These are phyloP conservation scores for Dryococelus australis DNA, from an alignment of 2,888 invertebrate genomes.

Conservation along the genomic window DNA sequence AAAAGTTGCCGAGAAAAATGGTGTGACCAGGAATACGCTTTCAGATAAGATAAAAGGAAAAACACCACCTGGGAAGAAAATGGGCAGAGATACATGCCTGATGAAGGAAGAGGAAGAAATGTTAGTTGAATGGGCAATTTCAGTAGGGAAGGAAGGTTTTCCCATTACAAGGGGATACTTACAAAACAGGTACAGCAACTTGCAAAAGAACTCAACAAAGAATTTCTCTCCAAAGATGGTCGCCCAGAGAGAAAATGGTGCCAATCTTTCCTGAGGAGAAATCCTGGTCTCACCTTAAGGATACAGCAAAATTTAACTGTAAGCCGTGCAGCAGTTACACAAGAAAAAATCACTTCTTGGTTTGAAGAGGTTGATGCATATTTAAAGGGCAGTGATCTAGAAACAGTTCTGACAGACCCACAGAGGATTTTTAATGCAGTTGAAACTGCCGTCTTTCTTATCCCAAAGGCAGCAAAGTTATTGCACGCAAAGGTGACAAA, in stretches of 20 bases:
- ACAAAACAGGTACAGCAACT: conserved; percentile 13
- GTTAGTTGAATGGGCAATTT: conserved; percentile 6
- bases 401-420: conserved; percentile 50
- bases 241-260: conserved; percentile 53
- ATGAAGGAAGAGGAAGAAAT: conserved; percentile 1
- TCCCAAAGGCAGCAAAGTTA: conserved; percentile 54
- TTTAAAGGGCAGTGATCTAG: conserved; percentile 42
- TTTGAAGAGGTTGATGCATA: background rate
- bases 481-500: conserved; percentile 51
- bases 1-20: background rate
- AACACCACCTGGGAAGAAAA: background rate
- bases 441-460: conserved; percentile 55
- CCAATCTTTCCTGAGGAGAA: conserved; percentile 52
- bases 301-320: conserved; percentile 52
- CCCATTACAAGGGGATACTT: background rate
- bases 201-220: conserved; percentile 11
- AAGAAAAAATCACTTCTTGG: conserved; percentile 44
- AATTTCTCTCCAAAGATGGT: conserved; percentile 40
- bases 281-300: conserved; percentile 51
- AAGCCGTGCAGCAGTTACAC: conserved; percentile 50
- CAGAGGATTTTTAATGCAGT: conserved; percentile 54
- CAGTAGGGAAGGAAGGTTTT: conserved; percentile 6
- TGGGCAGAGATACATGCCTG: conserved; percentile 16
- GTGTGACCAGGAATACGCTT: background rate
- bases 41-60: conserved; percentile 23